Conservation (phyloP, 2,888 invertebrate genomes). For the Epicampocera succincta region DNA sequence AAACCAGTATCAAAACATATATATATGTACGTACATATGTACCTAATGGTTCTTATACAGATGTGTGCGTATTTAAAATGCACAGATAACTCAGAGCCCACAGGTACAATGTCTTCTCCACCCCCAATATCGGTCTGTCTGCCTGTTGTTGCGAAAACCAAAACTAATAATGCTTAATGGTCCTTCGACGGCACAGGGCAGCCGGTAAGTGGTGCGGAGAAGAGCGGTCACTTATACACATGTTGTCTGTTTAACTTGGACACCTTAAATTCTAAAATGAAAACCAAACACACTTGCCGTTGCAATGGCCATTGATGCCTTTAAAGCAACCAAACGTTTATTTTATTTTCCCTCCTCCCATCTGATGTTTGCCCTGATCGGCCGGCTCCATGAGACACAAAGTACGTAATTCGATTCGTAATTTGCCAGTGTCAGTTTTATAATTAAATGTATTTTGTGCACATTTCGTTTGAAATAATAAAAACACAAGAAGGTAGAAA, state of each 20-base stretch:
- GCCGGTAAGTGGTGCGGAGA: neutral
- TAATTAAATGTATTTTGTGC: conserved; percentile 40
- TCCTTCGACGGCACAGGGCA: conserved; percentile 2
- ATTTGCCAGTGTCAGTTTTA: conserved; percentile 33
- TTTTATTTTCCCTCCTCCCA: conserved; percentile 13
- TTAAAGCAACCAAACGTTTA: conserved; percentile 27
- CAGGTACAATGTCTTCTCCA: neutral
- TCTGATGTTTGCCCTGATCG: neutral
- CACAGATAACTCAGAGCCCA: conserved; percentile 4
- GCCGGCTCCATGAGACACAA: neutral
- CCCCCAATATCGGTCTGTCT: neutral
- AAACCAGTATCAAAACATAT: no score
- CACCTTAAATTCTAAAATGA: conserved; percentile 40
- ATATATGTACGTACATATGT: no score
- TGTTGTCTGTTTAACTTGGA: conserved; percentile 30
- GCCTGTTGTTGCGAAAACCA: conserved; percentile 28
- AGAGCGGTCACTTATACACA: neutral
- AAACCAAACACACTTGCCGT: conserved; percentile 52
- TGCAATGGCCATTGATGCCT: conserved; percentile 41
- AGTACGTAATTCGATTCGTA: neutral
- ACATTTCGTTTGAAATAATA: conserved; percentile 26
- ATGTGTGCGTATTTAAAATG: neutral
- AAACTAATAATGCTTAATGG: conserved; percentile 48
- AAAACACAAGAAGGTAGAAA: neutral
- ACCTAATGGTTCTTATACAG: no score